Base-by-base conservation (phyloP, 2,888 invertebrate species). In the Lithophane leautieri region DNA sequence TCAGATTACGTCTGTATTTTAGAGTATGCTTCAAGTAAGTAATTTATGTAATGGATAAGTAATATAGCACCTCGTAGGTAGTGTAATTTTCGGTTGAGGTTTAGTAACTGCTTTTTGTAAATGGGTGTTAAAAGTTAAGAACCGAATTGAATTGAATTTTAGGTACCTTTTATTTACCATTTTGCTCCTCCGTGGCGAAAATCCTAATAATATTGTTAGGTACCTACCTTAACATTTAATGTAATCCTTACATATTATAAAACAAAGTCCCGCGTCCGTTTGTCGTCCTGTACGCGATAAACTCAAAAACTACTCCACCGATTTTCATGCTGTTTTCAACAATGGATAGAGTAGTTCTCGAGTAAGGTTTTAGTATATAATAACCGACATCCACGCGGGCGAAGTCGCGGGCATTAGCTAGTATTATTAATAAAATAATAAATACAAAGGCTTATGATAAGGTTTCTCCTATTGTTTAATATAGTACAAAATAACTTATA, bases 1-100 rank as follows among this genome's bases (percentile, higher is more conserved):
- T 74, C 58, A 65, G 68, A 77, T 75, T 73, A 68, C 63, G 54
- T 58, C 40, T 47, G 47, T 56, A 60, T 74, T 73, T 80, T 73
- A 54, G 52, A 63, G 42, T 58, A 34, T 54, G 40, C 25, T 81
- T 54, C 19, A 56, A 60, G 61, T 67, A 40, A 70, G 62, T 72
- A 22, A 82, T 60, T 73, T 79, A 42, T 67, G 58, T 52, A 54
- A 73, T 72, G 50, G 40, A 14, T n/a, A 66, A 73, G 11, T 66
- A 42, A 63, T 61, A n/a, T 9, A 3, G 14, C 34, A 62, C n/a
- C 12, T 12, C 16, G 8, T 54, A 28, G n/a, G 63, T 52, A 61
- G 0, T 40, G 22, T 42, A 42, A 56, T 16, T 44, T 73, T 22
- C 0, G 12, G 19, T 6, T n/a, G 11, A 1, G 52, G 16, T 67